phyloP scores from a whole-genome alignment of 1,140 invertebrate genomes.

The Scaptomyza montana region DNA sequence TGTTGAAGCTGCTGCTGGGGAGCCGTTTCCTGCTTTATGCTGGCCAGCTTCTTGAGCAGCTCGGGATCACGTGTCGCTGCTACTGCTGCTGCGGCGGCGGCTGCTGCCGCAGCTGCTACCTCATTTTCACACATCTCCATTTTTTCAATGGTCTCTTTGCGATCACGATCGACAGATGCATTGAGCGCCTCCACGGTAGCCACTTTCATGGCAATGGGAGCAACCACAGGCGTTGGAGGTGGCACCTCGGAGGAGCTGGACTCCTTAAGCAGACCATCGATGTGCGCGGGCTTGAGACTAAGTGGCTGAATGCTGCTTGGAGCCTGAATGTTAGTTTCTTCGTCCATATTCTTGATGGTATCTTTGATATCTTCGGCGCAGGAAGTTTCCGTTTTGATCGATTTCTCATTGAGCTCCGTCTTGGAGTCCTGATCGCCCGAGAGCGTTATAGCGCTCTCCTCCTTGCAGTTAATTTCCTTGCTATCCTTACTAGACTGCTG shows the following conservation, averaged over 20 bases:
- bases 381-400: conserved; percentile 58
- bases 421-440: conserved; percentile 63
- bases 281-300: conserved; percentile 32
- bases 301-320: conserved; percentile 52
- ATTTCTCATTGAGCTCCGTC: conserved; percentile 61
- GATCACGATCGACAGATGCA: conserved; percentile 74
- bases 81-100: background rate
- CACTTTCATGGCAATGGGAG: conserved; percentile 70
- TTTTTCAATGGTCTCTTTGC: conserved; percentile 72
- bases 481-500: conserved; percentile 85
- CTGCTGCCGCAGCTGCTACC: conserved; percentile 22
- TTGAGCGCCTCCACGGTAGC: conserved; percentile 78
- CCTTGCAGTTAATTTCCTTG: conserved; percentile 82
- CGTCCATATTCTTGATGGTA: conserved; percentile 81
- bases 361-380: conserved; percentile 72
- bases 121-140: conserved; percentile 63
- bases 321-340: conserved; percentile 81
- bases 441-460: conserved; percentile 59
- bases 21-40: conserved; percentile 78
- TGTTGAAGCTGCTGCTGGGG: conserved; percentile 42
- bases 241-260: conserved; percentile 26
- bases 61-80: conserved; percentile 69
- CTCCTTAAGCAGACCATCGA: conserved; percentile 49
- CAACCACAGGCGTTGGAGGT: conserved; percentile 14
- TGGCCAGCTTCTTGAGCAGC: conserved; percentile 79